Conservation (phyloP, 2,888 invertebrate species). For the Dermolepida albohirtum region DNA sequence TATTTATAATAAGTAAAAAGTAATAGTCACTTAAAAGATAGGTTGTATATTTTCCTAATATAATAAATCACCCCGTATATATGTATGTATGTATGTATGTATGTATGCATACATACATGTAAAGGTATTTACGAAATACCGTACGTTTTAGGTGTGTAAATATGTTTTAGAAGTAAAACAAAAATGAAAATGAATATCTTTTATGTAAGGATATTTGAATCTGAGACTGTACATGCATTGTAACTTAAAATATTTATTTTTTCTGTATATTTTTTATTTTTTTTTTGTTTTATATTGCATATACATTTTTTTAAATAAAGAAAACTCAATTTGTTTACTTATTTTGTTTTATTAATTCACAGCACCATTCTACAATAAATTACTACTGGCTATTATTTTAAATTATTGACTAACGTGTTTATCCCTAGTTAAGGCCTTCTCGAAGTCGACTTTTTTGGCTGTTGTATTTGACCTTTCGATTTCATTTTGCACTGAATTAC, state of each 20-base stretch:
- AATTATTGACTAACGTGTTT: constrained; percentile 18
- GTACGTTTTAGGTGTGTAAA: constrained; percentile 41
- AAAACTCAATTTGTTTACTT: constrained; percentile 42
- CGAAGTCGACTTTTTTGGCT: constrained; percentile 30
- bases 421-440: constrained; percentile 43
- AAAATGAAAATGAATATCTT: constrained; percentile 43
- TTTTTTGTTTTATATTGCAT: constrained; percentile 56
- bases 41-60: constrained; percentile 8
- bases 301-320: constrained; percentile 55
- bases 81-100: neutral
- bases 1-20: no score
- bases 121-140: neutral
- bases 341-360: constrained; percentile 37
- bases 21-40: no score
- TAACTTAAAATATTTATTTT: constrained; percentile 47
- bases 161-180: constrained; percentile 39
- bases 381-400: constrained; percentile 39
- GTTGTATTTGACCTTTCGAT: constrained; percentile 47
- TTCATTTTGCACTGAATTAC: constrained; percentile 61
- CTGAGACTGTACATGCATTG: constrained; percentile 62
- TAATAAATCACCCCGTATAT: constrained; percentile 30
- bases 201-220: constrained; percentile 57
- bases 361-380: constrained; percentile 43
- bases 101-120: neutral
- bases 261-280: constrained; percentile 52